phyloP scores from a whole-genome alignment of 2,113 vertebrate genomes.

The Oncorhynchus masou region DNA sequence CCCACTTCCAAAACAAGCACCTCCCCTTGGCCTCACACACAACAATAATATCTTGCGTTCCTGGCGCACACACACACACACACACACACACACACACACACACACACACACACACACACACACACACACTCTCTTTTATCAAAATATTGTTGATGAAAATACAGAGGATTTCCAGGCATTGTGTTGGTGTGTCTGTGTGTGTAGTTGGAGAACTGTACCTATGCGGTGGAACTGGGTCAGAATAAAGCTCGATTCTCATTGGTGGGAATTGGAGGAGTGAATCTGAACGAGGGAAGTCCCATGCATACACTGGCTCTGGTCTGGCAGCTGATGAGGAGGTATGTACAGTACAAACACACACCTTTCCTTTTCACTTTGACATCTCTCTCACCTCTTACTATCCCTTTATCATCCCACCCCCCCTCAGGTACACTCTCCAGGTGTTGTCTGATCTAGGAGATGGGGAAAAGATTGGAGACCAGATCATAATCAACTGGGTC shows the following conservation, averaged over 20 bases:
- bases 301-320: constrained; percentile 89
- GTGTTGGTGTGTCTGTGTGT: no score
- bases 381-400: not conserved
- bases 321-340: constrained; percentile 98
- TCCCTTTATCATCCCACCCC: not conserved
- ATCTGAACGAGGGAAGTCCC: constrained; percentile 88
- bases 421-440: constrained; percentile 85
- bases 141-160: no score
- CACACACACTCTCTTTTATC: no score
- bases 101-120: not conserved
- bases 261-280: constrained; percentile 91
- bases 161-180: no score
- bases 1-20: no score
- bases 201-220: constrained; percentile 98
- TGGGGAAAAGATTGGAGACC: constrained; percentile 89
- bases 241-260: constrained; percentile 88
- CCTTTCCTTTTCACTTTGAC: not conserved
- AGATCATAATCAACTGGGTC: constrained; percentile 92
- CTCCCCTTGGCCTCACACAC: no score
- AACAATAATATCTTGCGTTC: not conserved
- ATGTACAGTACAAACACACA: constrained; percentile 15
- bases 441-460: constrained; percentile 91
- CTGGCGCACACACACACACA: not conserved
- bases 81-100: not conserved
- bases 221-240: constrained; percentile 88